Evolutionary conservation across 2,797 vertebrate genomes (phyloP), one percentile per base, ranked within the genome.

Genomic region (Phoxinus dragarum): DNA sequence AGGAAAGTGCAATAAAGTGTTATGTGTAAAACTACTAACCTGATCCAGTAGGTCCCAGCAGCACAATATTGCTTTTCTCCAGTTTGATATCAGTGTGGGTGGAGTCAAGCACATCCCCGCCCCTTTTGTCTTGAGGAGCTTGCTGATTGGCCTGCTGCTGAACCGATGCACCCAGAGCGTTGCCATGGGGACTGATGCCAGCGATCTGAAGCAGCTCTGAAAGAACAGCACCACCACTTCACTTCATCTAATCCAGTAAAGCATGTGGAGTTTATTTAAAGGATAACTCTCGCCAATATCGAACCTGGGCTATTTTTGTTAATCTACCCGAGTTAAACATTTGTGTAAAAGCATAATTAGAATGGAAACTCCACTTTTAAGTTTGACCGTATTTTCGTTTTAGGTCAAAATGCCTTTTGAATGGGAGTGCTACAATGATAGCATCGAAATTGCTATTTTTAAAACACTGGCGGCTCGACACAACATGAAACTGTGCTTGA

Each of bases 51-150:
- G 98, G 97, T 92, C 98, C 98, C 75, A 99, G 96, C 87, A 99
- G 96, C 92, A 99, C 96, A 90, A 99, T 98, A 92, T 99, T 99
- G 94, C 98, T 99, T 94, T 99, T 99, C 93, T 99, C 98, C 92
- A 99, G 96, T 93, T 97, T 98, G 90, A 99, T 99, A 76, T 98
- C 97, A 31, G 94, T 92, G 23, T 97, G 96, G 83, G 95, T 88
- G n/a, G 97, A 98, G 94, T 99, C 97, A 89, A 99, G 92, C 40
- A 99, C 95, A 86, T 98, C 98, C 1, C 97, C 97, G 56, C 98
- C 98, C 92, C 98, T 95, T 91, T 94, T 97, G 92, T 99, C 98
- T 91, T 97, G 97, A 84, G 96, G 96, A 80, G 96, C 93, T 90
- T 98, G 97, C 91, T 98, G 98, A 92, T 95, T 97, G 19, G 97